Percentiles rank a stretch among this genome's conserved stretches.
Conservation (phyloP, 2,888 invertebrate species). For the Panzeria rudis region DNA sequence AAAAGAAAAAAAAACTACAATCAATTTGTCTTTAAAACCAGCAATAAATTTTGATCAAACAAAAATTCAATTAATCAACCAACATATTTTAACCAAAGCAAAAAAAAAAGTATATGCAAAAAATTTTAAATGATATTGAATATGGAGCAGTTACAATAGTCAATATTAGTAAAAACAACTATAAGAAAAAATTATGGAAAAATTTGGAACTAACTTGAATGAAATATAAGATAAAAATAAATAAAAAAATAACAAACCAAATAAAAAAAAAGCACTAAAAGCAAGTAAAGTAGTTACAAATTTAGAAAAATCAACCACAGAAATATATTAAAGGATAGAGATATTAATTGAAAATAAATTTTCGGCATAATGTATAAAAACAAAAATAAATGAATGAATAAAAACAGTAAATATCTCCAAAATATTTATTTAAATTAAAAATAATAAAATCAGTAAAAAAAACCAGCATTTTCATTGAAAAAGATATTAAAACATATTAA, state of each 20-base stretch:
- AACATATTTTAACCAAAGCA: slow-evolving; percentile 54
- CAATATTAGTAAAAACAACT: slow-evolving; percentile 52
- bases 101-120: slow-evolving; percentile 29
- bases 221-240: slow-evolving; percentile 5
- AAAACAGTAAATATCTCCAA: slow-evolving; percentile 17
- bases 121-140: slow-evolving; percentile 48
- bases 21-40: slow-evolving; percentile 49
- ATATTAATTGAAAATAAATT: slow-evolving; percentile 45
- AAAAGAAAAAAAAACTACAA: slow-evolving; percentile 50
- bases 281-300: slow-evolving; percentile 41
- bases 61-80: slow-evolving; percentile 56
- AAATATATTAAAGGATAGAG: slow-evolving; percentile 27
- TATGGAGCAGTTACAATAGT: slow-evolving; percentile 64
- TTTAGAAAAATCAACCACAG: slow-evolving; percentile 34
- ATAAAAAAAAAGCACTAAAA: slow-evolving; percentile 46
- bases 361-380: slow-evolving; percentile 69
- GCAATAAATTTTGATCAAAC: slow-evolving; percentile 41
- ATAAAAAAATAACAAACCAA: slow-evolving; percentile 8
- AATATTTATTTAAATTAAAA: slow-evolving; percentile 20
- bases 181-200: neutral
- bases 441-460: slow-evolving; percentile 24
- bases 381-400: slow-evolving; percentile 17
- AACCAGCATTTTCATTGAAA: slow-evolving; percentile 54
- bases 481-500: slow-evolving; percentile 44
- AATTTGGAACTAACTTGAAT: slow-evolving; percentile 39